Base-by-base conservation (phyloP, 2,797 vertebrate genomes). In the Buphagus erythrorhynchus region DNA sequence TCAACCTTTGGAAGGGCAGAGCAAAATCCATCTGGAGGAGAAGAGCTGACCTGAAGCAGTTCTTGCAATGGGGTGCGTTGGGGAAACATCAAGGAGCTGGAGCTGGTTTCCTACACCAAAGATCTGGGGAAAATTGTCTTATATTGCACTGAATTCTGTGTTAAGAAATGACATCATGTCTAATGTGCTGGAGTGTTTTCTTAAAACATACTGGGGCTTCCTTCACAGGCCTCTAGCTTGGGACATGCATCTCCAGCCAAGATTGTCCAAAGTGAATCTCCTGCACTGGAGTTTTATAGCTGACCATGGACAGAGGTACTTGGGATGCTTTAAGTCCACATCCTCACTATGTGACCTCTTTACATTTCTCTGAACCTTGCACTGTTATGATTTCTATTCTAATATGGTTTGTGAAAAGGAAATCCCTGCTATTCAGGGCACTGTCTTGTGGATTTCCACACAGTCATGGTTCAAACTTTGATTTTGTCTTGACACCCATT, bases 11-110 rank as follows among this genome's bases (percentile, higher is more conserved):
- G 35, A 59, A 83, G 43, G 65, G 42, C 24, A 59, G 29, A 67
- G 33, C 7, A 83, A 88, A 86, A 71, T 9, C 33, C 36, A 6
- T 10, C 52, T 26, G 16, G 17, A 63, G 14, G 18, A 33, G 21
- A 22, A 71, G 17, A 67, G 33, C 1, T 0, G 0, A 9, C 10
- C 8, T 13, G 79, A 69, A 73, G 36, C n/a, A 29, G 12, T 36
- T 80, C 68, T 83, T 83, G 69, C 49, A 40, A 15, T 1, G 6
- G 31, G 10, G 17, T 2, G 0, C 1, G 1, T 0, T 61, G 31
- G 26, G n/a, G 28, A 82, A 87, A 73, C 0, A 0, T 18, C 28
- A n/a, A 46, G 51, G 42, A 75, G 49, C 5, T 29, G 49, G 31
- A 85, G 9, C 22, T 55, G 10, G 1, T 66, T 93, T 66, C 33